phyloP scores from a whole-genome alignment of 92 coral and sea anemone genomes.

The Zoanthus gigantus region DNA sequence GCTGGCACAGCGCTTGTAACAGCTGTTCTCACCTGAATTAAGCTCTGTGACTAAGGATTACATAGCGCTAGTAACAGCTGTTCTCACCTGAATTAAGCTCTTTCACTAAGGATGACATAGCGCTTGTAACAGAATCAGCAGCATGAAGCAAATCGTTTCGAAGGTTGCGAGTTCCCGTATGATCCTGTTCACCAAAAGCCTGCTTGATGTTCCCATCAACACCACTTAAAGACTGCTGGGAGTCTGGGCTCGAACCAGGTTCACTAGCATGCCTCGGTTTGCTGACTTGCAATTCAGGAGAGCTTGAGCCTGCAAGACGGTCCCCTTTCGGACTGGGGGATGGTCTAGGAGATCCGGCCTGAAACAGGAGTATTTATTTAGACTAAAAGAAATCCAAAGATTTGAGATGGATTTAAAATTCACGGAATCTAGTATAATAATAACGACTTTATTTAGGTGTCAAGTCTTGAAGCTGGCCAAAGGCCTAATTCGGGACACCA shows the following conservation, averaged over 20 bases:
- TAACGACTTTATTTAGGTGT: too few relatives aligned
- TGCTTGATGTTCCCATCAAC: constrained; percentile 92
- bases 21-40: constrained; percentile 83
- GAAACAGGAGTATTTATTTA: constrained; percentile 3
- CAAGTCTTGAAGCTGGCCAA: too few relatives aligned
- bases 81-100: constrained; percentile 96
- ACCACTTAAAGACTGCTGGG: constrained; percentile 79
- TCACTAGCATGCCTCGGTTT: constrained; percentile 63
- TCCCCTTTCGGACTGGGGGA: constrained; percentile 82
- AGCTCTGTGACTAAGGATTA: constrained; percentile 95
- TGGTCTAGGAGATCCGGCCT: constrained; percentile 97
- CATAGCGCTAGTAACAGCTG: constrained; percentile 94
- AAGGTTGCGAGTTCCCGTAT: constrained; percentile 77
- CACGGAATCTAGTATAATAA: too few relatives aligned
- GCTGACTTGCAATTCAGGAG: constrained; percentile 62
- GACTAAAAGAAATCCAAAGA: neutral
- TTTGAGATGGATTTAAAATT: neutral
- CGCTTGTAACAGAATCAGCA: constrained; percentile 97
- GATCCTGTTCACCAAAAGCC: constrained; percentile 81
- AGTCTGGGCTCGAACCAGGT: constrained; percentile 67
- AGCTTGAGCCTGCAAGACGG: constrained; percentile 55
- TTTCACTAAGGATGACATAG: constrained; percentile 96
- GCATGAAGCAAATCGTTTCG: constrained; percentile 91
- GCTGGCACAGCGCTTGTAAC: constrained; percentile 99
- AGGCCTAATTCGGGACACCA: too few relatives aligned